phyloP scores from a whole-genome alignment of 1,140 invertebrate species.

The Alviniconcha marisindica region DNA sequence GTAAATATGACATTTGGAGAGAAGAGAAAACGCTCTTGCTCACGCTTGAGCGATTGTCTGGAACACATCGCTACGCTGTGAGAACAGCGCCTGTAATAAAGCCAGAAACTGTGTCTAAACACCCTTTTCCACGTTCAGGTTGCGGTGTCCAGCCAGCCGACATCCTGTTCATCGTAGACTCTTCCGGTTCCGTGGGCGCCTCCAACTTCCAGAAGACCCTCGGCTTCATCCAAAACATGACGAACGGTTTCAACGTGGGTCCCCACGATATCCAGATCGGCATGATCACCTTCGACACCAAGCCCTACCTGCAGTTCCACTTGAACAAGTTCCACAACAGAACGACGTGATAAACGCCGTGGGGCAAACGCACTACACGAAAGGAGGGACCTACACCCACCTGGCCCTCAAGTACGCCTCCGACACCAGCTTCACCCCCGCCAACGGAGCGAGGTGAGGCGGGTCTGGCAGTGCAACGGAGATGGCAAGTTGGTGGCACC shows the following conservation, averaged over 20 bases:
- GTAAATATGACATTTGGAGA: too few species aligned
- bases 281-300: slow-evolving; percentile 53
- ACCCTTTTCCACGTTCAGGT: too few species aligned
- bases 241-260: slow-evolving; percentile 51
- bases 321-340: slow-evolving; percentile 64
- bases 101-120: too few species aligned
- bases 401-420: slow-evolving; percentile 63
- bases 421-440: slow-evolving; percentile 58
- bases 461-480: too few species aligned
- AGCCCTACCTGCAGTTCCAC: slow-evolving; percentile 66
- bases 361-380: slow-evolving; percentile 51
- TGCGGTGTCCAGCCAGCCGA: slow-evolving; percentile 63
- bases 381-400: slow-evolving; percentile 60
- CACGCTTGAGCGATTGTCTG: too few species aligned
- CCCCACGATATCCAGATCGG: slow-evolving; percentile 50
- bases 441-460: slow-evolving; percentile 56
- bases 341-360: slow-evolving; percentile 56
- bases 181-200: slow-evolving; percentile 60
- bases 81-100: too few species aligned
- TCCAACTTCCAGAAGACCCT: slow-evolving; percentile 62
- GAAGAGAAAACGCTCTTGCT: too few species aligned
- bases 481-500: too few species aligned
- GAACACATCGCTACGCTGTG: too few species aligned
- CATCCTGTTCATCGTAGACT: slow-evolving; percentile 66
- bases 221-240: slow-evolving; percentile 53